A percentile compares a stretch with the other conserved stretches of the same genome.
Evolutionary conservation across 2,888 invertebrate species (phyloP).

Genomic region (Andrena marginata): DNA sequence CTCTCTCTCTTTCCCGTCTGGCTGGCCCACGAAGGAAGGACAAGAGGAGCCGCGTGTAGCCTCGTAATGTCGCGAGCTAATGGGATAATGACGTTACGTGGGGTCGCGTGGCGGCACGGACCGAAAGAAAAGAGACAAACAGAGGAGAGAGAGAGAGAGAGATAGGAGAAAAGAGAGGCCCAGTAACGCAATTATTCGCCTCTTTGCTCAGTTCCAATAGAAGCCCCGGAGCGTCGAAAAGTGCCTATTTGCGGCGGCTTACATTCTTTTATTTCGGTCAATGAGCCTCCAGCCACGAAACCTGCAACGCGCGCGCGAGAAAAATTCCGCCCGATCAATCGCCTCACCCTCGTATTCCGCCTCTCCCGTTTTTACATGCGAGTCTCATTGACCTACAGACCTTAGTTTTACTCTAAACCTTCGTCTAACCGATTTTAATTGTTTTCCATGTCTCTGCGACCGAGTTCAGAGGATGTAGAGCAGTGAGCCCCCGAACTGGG

Average conservation of each 20-base stretch:
- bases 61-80: conserved; percentile 67
- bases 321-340: not conserved
- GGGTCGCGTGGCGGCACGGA: conserved; percentile 71
- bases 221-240: conserved; percentile 59
- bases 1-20: too few relatives aligned
- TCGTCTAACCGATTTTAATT: too few relatives aligned
- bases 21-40: not conserved
- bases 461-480: too few relatives aligned
- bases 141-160: conserved; percentile 17
- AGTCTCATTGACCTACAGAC: too few relatives aligned
- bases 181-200: conserved; percentile 74
- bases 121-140: conserved; percentile 25
- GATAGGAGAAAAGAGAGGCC: conserved; percentile 46
- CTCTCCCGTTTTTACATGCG: too few relatives aligned
- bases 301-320: conserved; percentile 6
- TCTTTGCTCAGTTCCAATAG: conserved; percentile 58
- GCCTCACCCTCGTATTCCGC: too few relatives aligned
- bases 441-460: too few relatives aligned
- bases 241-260: conserved; percentile 25
- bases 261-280: conserved; percentile 44
- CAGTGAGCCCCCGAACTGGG: too few relatives aligned
- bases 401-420: too few relatives aligned
- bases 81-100: conserved; percentile 76
- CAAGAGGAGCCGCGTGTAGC: conserved; percentile 35
- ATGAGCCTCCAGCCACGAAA: conserved; percentile 28